Conservation (phyloP, 2,113 vertebrate species). For the Cyprinodon tularosa region DNA sequence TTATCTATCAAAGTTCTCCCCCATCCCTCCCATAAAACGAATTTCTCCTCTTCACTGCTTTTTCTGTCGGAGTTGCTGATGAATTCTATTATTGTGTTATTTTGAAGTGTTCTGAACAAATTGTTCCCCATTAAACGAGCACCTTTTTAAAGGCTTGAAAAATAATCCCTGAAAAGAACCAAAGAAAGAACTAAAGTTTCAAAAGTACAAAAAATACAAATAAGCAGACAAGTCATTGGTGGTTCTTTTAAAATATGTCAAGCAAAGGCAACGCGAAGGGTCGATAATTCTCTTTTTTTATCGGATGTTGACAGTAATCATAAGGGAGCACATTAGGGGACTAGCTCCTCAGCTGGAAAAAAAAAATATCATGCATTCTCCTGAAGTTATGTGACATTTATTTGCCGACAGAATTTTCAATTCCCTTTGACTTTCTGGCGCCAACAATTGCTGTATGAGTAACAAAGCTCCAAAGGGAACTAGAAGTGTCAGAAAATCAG, state of each 20-base stretch:
- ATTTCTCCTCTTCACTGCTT: constrained; percentile 70
- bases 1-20: constrained; percentile 71
- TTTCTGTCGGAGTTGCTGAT: constrained; percentile 44
- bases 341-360: constrained; percentile 33
- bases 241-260: constrained; percentile 32
- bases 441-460: constrained; percentile 24
- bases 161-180: neutral
- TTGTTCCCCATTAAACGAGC: neutral
- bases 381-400: constrained; percentile 44
- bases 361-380: constrained; percentile 22
- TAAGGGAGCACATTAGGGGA: constrained; percentile 29
- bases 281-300: constrained; percentile 38
- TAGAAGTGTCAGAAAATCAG: constrained; percentile 49
- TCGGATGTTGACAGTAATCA: constrained; percentile 37
- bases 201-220: neutral
- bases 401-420: constrained; percentile 44
- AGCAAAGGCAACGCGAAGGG: constrained; percentile 25
- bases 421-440: constrained; percentile 51
- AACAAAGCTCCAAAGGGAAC: constrained; percentile 36
- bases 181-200: constrained; percentile 8
- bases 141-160: neutral
- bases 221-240: constrained; percentile 23
- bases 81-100: constrained; percentile 53
- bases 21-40: constrained; percentile 66
- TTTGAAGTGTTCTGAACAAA: constrained; percentile 31